Conservation (phyloP, 2,888 invertebrate species). For the Lymantria monacha region DNA sequence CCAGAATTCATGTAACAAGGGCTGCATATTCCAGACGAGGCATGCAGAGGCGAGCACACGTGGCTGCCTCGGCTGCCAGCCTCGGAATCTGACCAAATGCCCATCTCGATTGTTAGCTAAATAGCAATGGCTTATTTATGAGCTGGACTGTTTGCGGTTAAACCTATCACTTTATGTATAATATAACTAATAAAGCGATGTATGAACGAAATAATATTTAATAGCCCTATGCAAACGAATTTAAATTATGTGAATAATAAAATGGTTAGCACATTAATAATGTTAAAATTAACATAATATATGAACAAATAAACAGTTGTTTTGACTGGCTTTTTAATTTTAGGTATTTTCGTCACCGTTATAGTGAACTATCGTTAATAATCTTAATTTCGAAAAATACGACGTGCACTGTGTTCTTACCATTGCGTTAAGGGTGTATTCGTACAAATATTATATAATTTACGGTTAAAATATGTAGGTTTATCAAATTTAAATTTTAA, state of each 20-base stretch:
- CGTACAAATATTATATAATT: too few relatives aligned
- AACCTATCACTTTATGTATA: background rate
- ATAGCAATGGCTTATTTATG: constrained; percentile 76
- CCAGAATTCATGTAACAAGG: constrained; percentile 70
- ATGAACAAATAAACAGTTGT: too few relatives aligned
- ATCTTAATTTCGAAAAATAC: too few relatives aligned
- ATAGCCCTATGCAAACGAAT: background rate
- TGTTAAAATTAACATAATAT: background rate
- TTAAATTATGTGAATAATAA: background rate
- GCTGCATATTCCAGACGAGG: constrained; percentile 71
- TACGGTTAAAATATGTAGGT: too few relatives aligned
- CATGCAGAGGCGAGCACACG: constrained; percentile 77
- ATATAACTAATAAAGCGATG: constrained; percentile 33
- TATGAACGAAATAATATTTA: background rate
- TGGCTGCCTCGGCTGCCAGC: constrained; percentile 71
- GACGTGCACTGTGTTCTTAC: too few relatives aligned
- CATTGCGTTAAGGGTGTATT: too few relatives aligned
- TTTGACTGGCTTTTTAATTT: too few relatives aligned
- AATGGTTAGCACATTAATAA: background rate
- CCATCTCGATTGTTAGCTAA: constrained; percentile 76
- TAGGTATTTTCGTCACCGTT: too few relatives aligned
- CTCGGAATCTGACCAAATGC: constrained; percentile 80
- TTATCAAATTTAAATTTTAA: too few relatives aligned
- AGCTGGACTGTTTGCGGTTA: constrained; percentile 48
- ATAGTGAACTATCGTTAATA: too few relatives aligned